Evolutionary conservation across 2,113 vertebrate species (phyloP).

Genomic region (Maccullochella peelii): DNA sequence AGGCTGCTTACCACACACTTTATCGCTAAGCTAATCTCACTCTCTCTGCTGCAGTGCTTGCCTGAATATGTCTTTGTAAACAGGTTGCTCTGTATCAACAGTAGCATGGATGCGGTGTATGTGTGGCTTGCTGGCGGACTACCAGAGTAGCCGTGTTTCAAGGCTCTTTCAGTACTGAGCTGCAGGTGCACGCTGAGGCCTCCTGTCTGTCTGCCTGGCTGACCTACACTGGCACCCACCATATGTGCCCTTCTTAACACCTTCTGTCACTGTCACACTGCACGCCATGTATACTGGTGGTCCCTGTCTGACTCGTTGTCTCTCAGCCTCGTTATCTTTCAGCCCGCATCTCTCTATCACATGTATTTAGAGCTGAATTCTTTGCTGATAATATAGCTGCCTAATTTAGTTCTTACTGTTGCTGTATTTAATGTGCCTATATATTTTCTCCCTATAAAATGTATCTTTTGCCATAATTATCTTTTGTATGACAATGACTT

Average conservation of each 20-base stretch:
- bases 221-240: constrained; percentile 79
- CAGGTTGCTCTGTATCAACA: constrained; percentile 40
- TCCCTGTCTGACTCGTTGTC: constrained; percentile 50
- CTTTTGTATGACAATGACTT: not conserved
- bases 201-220: constrained; percentile 77
- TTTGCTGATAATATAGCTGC: not conserved
- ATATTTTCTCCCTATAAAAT: not conserved
- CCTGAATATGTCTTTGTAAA: constrained; percentile 33
- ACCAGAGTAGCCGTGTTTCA: constrained; percentile 41
- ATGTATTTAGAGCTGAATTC: not conserved
- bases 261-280: constrained; percentile 81
- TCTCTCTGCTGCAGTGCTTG: not conserved
- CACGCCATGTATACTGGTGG: constrained; percentile 41
- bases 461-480: not conserved
- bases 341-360: not conserved
- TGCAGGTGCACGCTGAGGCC: constrained; percentile 76
- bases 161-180: constrained; percentile 64
- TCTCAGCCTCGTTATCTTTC: constrained; percentile 39
- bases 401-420: not conserved
- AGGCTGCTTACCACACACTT: constrained; percentile 48
- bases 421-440: not conserved
- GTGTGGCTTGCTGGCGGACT: constrained; percentile 47
- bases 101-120: constrained; percentile 11
- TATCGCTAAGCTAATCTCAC: constrained; percentile 19
- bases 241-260: constrained; percentile 80